Base-by-base conservation (phyloP, 1,140 invertebrate species). In the Drosophila elegans region DNA sequence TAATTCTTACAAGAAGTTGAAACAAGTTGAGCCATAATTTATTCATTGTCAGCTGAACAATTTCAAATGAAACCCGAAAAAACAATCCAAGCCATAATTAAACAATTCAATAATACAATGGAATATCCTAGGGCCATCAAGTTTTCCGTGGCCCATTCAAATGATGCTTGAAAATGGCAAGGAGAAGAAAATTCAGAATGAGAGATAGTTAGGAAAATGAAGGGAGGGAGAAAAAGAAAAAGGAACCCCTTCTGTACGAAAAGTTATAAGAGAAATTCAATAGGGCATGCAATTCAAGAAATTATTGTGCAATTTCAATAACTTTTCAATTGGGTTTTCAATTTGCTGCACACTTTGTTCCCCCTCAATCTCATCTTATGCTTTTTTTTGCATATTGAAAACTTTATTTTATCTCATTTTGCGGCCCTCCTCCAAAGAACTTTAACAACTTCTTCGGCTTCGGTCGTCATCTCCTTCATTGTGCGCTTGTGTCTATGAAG, bases 251-350 rank as follows among this genome's bases (percentile, higher is more conserved):
- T 21, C 16, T 25, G 41, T 5, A 16, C 16, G 11, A 57, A 85
- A 88, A 88, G 73, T 88, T 88, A 68, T 64, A 78, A 78, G 68
- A 80, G 79, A 83, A 89, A 89, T 89, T 89, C 84, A 89, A 89
- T 89, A 89, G 84, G 64, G 84, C 84, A 89, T 89, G 80, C 84
- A 89, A 89, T 89, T 89, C 69, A 80, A 80, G 84, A 89, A 89
- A 89, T 89, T 89, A 84, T 89, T 89, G 84, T 89, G 84, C 80
- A 89, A 89, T 89, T 89, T 89, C 84, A 89, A 89, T 89, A 89
- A 89, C 84, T 89, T 89, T 72, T 89, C 84, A 89, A 89, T 89
- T 89, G 84, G 85, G 77, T 89, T 89, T 89, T 89, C 84, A 74
- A 85, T 88, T 88, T 88, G 80, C 76, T 83, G 79, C 83, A 88